Conservation (phyloP, 1,140 invertebrate species). For the Meteorus sp. region DNA sequence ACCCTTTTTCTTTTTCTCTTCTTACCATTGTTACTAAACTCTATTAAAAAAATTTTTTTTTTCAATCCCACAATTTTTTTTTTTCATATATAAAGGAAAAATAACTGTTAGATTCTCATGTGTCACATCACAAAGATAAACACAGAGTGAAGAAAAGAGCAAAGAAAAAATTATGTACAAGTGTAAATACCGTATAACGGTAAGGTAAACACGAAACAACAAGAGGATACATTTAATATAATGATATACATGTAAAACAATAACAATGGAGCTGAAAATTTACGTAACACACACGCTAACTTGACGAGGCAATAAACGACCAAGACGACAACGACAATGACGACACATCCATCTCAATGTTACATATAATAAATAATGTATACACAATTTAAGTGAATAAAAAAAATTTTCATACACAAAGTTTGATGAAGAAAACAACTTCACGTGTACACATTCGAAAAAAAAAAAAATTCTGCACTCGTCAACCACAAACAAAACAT, state of each 20-base stretch:
- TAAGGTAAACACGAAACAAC: not conserved
- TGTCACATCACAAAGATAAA: too few relatives aligned
- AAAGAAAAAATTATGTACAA: too few relatives aligned
- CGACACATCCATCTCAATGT: slow-evolving; percentile 1
- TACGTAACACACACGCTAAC: slow-evolving; percentile 3
- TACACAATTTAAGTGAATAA: not conserved
- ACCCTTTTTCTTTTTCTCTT: not conserved
- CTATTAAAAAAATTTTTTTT: too few relatives aligned
- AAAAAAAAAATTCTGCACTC: too few relatives aligned
- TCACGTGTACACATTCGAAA: too few relatives aligned
- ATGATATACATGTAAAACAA: not conserved
- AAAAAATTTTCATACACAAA: not conserved
- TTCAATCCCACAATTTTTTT: too few relatives aligned
- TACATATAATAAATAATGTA: not conserved
- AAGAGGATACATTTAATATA: not conserved
- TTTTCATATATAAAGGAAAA: too few relatives aligned
- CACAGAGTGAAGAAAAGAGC: too few relatives aligned
- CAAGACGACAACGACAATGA: not conserved
- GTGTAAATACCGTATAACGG: too few relatives aligned
- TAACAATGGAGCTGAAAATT: slow-evolving; percentile 6
- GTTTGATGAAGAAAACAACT: not conserved
- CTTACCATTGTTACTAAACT: not conserved
- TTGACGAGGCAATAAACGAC: not conserved
- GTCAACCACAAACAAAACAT: too few relatives aligned
- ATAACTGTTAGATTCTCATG: too few relatives aligned